Evolutionary conservation across 1,140 invertebrate species (phyloP).

Genomic region (Rhynchophorus ferrugineus): DNA sequence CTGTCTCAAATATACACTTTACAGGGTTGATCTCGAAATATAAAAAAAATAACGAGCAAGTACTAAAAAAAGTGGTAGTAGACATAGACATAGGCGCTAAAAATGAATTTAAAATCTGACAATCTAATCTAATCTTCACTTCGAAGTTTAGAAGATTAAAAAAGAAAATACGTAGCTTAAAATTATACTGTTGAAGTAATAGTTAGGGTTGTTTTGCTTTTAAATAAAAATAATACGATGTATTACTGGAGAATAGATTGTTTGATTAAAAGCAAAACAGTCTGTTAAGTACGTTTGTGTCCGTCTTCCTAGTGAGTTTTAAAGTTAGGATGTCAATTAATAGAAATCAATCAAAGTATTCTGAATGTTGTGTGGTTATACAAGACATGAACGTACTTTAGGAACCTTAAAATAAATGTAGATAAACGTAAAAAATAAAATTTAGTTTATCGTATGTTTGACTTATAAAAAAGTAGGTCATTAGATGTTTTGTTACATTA

Average conservation of each 20-base stretch:
- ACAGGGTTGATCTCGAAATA: slow-evolving; percentile 15
- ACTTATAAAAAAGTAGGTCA: not conserved
- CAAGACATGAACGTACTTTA: slow-evolving; percentile 2
- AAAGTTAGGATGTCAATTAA: slow-evolving; percentile 4
- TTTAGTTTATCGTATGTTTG: not conserved
- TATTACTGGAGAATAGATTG: no score
- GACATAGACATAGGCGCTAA: slow-evolving; percentile 2
- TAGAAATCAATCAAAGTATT: slow-evolving; percentile 5
- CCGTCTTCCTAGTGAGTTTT: not conserved
- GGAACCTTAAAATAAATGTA: not conserved
- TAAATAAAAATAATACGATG: not conserved
- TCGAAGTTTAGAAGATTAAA: not conserved
- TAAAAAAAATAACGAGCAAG: slow-evolving; percentile 3
- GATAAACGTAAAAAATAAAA: slow-evolving; percentile 10
- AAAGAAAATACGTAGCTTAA: not conserved
- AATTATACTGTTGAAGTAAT: no score
- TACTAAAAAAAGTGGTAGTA: slow-evolving; percentile 2
- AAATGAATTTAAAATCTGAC: slow-evolving; percentile 7
- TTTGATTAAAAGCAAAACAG: not conserved
- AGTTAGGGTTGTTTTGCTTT: not conserved
- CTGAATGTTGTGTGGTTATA: not conserved
- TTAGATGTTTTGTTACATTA: not conserved
- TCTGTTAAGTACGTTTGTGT: slow-evolving; percentile 1
- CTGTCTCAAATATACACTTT: slow-evolving; percentile 4
- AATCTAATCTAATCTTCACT: slow-evolving; percentile 1